Evolutionary conservation across 2,113 vertebrate species (phyloP).

Genomic region (Numida meleagris): DNA sequence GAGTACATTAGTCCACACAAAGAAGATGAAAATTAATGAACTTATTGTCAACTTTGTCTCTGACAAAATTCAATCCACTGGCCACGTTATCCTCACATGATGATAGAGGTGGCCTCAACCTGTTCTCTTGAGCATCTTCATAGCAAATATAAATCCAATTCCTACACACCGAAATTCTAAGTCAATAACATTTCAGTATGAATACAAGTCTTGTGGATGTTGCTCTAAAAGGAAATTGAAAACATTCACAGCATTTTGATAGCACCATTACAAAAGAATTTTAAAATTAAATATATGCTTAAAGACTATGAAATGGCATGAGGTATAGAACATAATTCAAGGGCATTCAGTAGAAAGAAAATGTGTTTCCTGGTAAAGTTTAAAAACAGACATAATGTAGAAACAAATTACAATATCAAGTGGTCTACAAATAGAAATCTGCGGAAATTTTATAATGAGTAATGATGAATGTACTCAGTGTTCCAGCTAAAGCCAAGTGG

Average conservation of each 20-base stretch:
- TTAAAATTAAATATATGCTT: background rate
- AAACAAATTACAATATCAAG: conserved; percentile 21
- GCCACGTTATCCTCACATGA: background rate
- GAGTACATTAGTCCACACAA: background rate
- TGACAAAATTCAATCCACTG: background rate
- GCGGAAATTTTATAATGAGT: conserved; percentile 35
- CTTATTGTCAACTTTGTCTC: background rate
- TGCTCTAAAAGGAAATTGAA: background rate
- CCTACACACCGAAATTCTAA: background rate
- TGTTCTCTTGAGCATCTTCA: background rate
- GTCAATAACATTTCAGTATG: background rate
- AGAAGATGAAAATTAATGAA: background rate
- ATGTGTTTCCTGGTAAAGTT: conserved; percentile 9
- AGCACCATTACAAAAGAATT: background rate
- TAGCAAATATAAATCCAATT: background rate
- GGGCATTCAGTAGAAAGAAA: background rate
- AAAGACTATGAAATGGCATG: background rate
- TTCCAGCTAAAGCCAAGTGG: conserved; percentile 30
- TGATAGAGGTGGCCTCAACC: background rate
- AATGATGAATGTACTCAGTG: conserved; percentile 41
- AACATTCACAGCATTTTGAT: background rate
- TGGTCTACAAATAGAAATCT: conserved; percentile 30
- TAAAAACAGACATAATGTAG: background rate
- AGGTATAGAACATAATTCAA: background rate
- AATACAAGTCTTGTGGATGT: background rate